These are phyloP conservation scores for Plagodis pulveraria DNA, from an alignment of 2,888 invertebrate genomes.

Conservation along the genomic window DNA sequence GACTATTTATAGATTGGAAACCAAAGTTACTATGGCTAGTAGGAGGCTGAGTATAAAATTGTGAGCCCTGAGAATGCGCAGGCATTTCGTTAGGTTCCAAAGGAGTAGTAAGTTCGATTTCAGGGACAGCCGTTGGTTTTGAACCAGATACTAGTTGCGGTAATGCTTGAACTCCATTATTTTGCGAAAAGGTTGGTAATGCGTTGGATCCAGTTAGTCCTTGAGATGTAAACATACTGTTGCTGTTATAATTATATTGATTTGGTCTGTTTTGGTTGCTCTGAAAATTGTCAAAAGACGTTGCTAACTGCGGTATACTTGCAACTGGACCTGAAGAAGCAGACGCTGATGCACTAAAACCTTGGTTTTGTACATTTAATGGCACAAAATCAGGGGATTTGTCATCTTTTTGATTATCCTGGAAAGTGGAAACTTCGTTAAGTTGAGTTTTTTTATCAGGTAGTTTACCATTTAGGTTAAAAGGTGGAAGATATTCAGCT, in stretches of 20 bases:
- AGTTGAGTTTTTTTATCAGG: constrained; percentile 15
- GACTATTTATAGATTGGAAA: constrained; percentile 15
- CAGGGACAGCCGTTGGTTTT: constrained; percentile 50
- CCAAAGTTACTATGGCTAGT: constrained; percentile 15
- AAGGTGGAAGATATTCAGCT: constrained; percentile 52
- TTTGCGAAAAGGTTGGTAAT: constrained; percentile 10
- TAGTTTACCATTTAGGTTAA: constrained; percentile 32
- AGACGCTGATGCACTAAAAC: constrained; percentile 22
- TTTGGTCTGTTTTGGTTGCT: constrained; percentile 25
- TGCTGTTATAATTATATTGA: constrained; percentile 30
- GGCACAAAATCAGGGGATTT: constrained; percentile 11
- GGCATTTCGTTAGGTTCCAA: constrained; percentile 45
- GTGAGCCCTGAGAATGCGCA: constrained; percentile 21
- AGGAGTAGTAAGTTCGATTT: constrained; percentile 58
- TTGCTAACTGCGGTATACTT: constrained; percentile 15
- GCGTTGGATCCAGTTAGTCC: constrained; percentile 10
- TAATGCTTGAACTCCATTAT: constrained; percentile 3
- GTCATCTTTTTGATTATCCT: constrained; percentile 6
- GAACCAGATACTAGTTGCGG: constrained; percentile 6
- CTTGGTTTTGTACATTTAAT: constrained; percentile 12
- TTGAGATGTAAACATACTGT: constrained; percentile 33
- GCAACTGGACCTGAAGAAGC: constrained; percentile 16
- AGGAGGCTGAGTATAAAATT: constrained; percentile 21
- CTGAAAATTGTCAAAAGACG: constrained; percentile 20
- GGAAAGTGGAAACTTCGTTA: constrained; percentile 4